phyloP scores from a whole-genome alignment of 92 coral and sea anemone species.

The Isaurus tuberculatus region DNA sequence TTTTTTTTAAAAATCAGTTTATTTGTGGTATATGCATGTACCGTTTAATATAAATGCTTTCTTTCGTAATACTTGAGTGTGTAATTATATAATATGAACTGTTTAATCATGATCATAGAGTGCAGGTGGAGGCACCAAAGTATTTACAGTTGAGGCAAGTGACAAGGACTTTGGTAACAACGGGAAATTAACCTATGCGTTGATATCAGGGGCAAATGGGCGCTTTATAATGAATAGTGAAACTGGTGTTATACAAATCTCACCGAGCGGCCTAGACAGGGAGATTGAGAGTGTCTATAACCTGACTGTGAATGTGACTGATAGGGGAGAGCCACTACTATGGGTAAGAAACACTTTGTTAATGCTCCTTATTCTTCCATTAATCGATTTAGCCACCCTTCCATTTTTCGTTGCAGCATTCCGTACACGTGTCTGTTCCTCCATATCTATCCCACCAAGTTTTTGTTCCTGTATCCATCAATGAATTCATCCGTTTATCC shows the following conservation, averaged over 20 bases:
- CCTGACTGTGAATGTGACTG: slow-evolving; percentile 80
- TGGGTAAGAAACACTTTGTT: slow-evolving; percentile 48
- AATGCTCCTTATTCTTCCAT: too few species aligned
- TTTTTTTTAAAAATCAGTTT: too few species aligned
- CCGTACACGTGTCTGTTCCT: too few species aligned
- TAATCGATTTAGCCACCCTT: too few species aligned
- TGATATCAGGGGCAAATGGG: slow-evolving; percentile 68
- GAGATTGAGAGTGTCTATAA: slow-evolving; percentile 71
- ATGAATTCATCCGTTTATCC: too few species aligned
- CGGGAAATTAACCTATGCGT: slow-evolving; percentile 71
- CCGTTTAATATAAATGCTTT: too few species aligned
- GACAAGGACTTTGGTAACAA: slow-evolving; percentile 82
- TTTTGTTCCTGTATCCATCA: too few species aligned
- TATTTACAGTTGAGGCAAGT: slow-evolving; percentile 61
- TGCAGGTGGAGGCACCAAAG: slow-evolving; percentile 71
- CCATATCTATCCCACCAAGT: too few species aligned
- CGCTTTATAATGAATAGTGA: slow-evolving; percentile 78
- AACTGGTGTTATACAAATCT: slow-evolving; percentile 77
- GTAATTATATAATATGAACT: neutral
- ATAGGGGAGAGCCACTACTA: slow-evolving; percentile 62
- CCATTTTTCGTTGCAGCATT: too few species aligned
- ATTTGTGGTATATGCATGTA: too few species aligned
- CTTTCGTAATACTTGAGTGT: too few species aligned
- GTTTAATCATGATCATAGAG: slow-evolving; percentile 43
- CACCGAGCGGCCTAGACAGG: slow-evolving; percentile 86